Conservation (phyloP, 2,888 invertebrate species). For the Phania funesta region DNA sequence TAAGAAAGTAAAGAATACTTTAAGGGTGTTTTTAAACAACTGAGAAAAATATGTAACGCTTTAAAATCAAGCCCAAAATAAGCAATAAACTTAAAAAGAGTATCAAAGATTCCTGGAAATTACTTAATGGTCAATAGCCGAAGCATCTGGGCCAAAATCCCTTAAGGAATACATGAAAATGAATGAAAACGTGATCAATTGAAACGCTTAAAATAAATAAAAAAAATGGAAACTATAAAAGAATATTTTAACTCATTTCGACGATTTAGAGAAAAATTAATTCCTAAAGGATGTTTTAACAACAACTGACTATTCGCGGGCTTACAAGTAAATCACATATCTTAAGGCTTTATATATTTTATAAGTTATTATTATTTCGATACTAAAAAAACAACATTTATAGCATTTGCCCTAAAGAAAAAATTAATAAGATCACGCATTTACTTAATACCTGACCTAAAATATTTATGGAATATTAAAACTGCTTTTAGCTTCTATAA, state of each 20-base stretch:
- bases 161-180: background rate
- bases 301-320: background rate
- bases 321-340: constrained; percentile 3
- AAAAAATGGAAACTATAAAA: background rate
- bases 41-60: background rate
- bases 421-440: constrained; percentile 53
- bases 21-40: constrained; percentile 16
- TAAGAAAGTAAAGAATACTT: constrained; percentile 20
- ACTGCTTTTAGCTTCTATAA: background rate
- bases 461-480: constrained; percentile 40
- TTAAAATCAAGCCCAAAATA: background rate
- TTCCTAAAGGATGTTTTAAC: background rate
- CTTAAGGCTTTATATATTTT: constrained; percentile 16
- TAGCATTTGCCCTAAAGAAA: background rate
- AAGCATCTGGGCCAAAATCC: background rate
- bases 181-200: constrained; percentile 41
- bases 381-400: constrained; percentile 2
- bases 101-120: background rate
- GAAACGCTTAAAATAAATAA: background rate
- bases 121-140: constrained; percentile 27
- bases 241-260: background rate
- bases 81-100: background rate
- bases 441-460: background rate
- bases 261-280: background rate
- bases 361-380: constrained; percentile 16